Conservation (phyloP, 2,888 invertebrate genomes). For the Sminthurides aquaticus region DNA sequence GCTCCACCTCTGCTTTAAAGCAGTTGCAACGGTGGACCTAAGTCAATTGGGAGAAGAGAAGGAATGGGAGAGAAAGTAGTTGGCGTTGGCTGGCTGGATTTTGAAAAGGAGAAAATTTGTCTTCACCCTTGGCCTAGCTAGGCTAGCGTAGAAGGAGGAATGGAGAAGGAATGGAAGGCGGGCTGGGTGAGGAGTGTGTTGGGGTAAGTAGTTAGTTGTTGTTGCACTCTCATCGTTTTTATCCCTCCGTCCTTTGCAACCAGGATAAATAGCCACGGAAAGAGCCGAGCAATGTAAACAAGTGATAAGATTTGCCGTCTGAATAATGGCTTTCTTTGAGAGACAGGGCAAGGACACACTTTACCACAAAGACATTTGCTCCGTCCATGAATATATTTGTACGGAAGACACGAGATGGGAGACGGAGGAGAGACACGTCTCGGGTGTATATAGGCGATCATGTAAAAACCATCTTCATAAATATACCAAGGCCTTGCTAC, state of each 20-base stretch:
- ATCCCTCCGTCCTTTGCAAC: no score
- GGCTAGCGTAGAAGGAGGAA: background rate
- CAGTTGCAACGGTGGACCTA: no score
- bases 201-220: background rate
- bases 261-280: no score
- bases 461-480: background rate
- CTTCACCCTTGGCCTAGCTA: no score
- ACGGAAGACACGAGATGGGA: background rate
- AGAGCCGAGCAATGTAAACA: constrained; percentile 8
- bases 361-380: background rate
- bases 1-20: no score
- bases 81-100: no score
- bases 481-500: background rate
- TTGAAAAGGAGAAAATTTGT: no score
- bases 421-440: background rate
- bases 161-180: no score
- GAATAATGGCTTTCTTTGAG: constrained; percentile 10
- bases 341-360: background rate
- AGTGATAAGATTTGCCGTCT: constrained; percentile 15
- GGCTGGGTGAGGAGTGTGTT: background rate
- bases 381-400: background rate
- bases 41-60: no score
- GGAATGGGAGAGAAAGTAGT: no score
- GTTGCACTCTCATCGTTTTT: background rate
- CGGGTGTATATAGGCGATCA: background rate